Conservation (phyloP, 2,113 vertebrate species). For the Nerophis ophidion region DNA sequence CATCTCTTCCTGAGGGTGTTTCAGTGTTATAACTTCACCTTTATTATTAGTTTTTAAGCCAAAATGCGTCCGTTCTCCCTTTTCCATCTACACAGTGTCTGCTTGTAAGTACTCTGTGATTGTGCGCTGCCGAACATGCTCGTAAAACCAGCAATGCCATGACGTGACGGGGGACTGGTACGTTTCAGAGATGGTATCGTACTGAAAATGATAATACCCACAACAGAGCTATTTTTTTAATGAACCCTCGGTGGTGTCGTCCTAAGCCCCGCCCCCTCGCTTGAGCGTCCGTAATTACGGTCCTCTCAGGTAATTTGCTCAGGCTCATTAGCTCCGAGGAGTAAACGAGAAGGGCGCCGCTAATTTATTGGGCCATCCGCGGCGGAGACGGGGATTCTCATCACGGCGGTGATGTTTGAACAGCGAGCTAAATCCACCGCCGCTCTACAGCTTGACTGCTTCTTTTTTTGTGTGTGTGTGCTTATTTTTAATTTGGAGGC, state of each 20-base stretch:
- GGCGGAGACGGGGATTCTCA: conserved; percentile 74
- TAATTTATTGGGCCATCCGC: conserved; percentile 80
- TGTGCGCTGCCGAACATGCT: too few relatives aligned
- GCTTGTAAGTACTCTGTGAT: too few relatives aligned
- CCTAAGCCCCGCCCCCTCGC: conserved; percentile 51
- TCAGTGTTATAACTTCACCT: too few relatives aligned
- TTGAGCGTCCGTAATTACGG: conserved; percentile 78
- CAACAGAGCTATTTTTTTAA: too few relatives aligned
- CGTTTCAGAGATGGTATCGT: too few relatives aligned
- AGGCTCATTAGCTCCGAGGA: conserved; percentile 81
- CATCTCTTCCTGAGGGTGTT: too few relatives aligned
- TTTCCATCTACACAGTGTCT: too few relatives aligned
- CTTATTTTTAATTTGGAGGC: conserved; percentile 13
- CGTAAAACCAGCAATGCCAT: too few relatives aligned
- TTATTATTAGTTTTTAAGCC: too few relatives aligned
- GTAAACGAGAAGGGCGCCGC: conserved; percentile 78
- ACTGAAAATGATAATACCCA: too few relatives aligned
- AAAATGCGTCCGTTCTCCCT: too few relatives aligned
- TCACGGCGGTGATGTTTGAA: conserved; percentile 77
- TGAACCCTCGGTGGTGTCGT: conserved; percentile 23
- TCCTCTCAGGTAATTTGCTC: conserved; percentile 82
- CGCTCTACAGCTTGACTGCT: conserved; percentile 16
- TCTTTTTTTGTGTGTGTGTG: neutral
- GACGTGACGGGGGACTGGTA: too few relatives aligned
- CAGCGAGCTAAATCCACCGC: conserved; percentile 55